Base-by-base conservation (phyloP, 2,888 invertebrate species). In the Abrostola triplasia region DNA sequence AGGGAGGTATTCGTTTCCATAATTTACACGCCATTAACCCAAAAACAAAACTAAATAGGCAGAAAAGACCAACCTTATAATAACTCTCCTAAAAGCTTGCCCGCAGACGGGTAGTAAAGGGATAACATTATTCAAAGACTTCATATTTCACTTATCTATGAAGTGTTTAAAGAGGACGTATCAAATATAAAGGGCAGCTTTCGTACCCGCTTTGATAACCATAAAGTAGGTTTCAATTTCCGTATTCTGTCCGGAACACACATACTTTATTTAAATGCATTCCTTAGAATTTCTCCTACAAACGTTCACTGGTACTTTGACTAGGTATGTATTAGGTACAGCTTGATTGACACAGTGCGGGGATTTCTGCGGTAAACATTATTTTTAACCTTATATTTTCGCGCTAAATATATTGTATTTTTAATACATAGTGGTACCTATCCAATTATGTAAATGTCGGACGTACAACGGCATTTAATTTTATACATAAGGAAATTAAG, bases 101-200 rank as follows among this genome's bases (percentile, higher is more conserved):
- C 36, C 36, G 12, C 13, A 36, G 12, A 8, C 10, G 6, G 36
- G 6, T 35, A 35, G 40, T 41, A 50, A 50, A n/a, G 12, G 12
- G 36, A 42, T 58, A 50, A 41, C 49, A 12, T 35, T 50, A 58
- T 49, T 58, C 9, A 41, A 6, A 41, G 58, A 58, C 41, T 58
- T 58, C 50, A 36, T 41, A 58, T 58, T 58, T 41, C 50, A 11
- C 41, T 50, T n/a, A 7, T 8, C 36, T 44, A 44, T 37, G 36
- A 38, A 36, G 41, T 36, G 10, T 52, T 40, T 9, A 10, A n/a
- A 51, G 13, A 38, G 11, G 40, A 10, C 38, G 13, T 24, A 40
- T 13, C 37, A 38, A n/a, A 13, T 7, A 47, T 47, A 47, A 24
- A 47, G 44, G 42, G 12, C 42, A 12, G 44, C 13, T 24, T 47